Evolutionary conservation across 2,888 invertebrate genomes (phyloP), one percentile per base, ranked within the genome.

Genomic region (Bellardia bayeri): DNA sequence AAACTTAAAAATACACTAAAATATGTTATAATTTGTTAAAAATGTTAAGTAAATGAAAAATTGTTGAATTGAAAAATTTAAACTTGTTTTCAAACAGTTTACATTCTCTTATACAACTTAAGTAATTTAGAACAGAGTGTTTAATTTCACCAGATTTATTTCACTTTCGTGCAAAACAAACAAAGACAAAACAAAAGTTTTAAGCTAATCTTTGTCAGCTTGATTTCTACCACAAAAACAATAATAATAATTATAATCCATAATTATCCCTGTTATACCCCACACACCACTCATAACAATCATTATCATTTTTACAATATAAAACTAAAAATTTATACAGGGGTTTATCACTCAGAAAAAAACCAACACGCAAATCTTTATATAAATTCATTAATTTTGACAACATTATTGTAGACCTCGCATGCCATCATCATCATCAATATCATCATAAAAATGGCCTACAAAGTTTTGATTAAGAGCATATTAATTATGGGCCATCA

Each of bases 401-500:
- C 76, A 84, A 54, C 23, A 68, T 63, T 58, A 66, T 82, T 40
- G 11, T 68, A 74, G 4, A 30, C 9, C 33, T 61, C 30, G 74
- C 74, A 63, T 68, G 64, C 63, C 51, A 45, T 33, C 71, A 13
- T 56, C 30, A 68, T 71, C 40, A 71, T 61, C 54, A 42, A 13
- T 33, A 69, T 23, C 69, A 68, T 68, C 76, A 56, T 49, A 58
- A 63, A 87, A 82, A 42, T 87, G 85, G 86, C 90, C 88, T 78
- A 83, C 88, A 64, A 85, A 79, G 49, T 89, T 89, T 88, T 90
- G 90, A 90, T 91, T 90, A 91, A 91, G 89, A 89, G 91, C 90
- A 91, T 91, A 92, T 93, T 92, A 92, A 93, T 92, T 93, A 92
- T 90, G 85, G 87, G 91, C 91, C 76, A 83, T 87, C 87, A 85